Evolutionary conservation across 2,113 vertebrate genomes (phyloP).

Genomic region (Rhinoderma darwinii): DNA sequence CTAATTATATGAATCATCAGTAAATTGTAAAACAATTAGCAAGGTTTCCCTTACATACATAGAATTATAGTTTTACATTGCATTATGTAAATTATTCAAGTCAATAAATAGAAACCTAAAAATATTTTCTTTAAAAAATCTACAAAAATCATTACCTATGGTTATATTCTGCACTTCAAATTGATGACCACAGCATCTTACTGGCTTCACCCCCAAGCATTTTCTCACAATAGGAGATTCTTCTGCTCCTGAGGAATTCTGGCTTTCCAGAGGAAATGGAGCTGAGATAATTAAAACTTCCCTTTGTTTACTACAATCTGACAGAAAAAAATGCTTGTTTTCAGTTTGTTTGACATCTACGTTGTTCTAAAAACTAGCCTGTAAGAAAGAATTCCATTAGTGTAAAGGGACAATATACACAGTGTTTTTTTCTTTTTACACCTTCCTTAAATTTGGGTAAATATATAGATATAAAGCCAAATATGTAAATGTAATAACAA

Average conservation of each 20-base stretch:
- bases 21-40: neutral
- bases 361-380: conserved; percentile 17
- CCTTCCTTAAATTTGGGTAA: neutral
- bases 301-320: conserved; percentile 49
- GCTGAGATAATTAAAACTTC: conserved; percentile 50
- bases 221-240: conserved; percentile 35
- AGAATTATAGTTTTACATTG: neutral
- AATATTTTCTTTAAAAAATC: neutral
- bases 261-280: conserved; percentile 43
- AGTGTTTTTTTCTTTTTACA: neutral
- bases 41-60: neutral
- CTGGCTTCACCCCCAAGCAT: neutral
- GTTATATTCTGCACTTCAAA: neutral
- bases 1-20: neutral
- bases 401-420: neutral
- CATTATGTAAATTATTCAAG: neutral
- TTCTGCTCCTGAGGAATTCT: conserved; percentile 34
- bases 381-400: conserved; percentile 3
- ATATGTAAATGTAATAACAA: neutral
- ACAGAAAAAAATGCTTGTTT: conserved; percentile 50
- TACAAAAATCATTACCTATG: neutral
- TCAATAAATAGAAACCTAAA: neutral
- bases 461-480: neutral
- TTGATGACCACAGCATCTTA: neutral
- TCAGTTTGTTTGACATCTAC: conserved; percentile 29